Evolutionary conservation across 92 coral and sea anemone genomes (phyloP).

Genomic region (Zoanthus sansibaricus): DNA sequence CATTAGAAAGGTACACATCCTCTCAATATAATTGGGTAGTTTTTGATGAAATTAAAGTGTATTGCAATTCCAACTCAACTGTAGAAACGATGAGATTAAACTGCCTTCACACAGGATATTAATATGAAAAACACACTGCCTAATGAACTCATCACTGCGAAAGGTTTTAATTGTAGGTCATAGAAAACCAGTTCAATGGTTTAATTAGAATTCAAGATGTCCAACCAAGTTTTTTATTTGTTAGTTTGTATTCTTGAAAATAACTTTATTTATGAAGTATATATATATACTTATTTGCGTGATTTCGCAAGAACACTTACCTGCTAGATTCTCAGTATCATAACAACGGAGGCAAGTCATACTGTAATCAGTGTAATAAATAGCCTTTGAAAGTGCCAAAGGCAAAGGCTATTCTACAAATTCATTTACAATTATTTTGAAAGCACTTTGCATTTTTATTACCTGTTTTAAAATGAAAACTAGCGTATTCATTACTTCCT

Average conservation of each 20-base stretch:
- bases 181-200: neutral
- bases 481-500: neutral
- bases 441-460: neutral
- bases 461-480: neutral
- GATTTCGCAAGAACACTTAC: neutral
- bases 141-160: constrained; percentile 34
- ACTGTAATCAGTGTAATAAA: neutral
- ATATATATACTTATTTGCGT: neutral
- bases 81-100: constrained; percentile 15
- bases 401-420: neutral
- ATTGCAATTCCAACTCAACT: neutral
- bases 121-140: neutral
- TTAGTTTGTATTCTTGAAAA: neutral
- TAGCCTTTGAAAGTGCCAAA: neutral
- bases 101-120: constrained; percentile 38
- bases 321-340: neutral
- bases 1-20: constrained; percentile 29
- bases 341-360: neutral
- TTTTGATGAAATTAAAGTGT: constrained; percentile 12
- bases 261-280: neutral
- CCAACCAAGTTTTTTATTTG: neutral
- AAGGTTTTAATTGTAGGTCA: constrained; percentile 14
- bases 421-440: neutral
- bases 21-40: constrained; percentile 18
- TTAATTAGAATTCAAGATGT: neutral